These are phyloP conservation scores for Myotis daubentonii DNA, from an alignment of 2,797 vertebrate species.

Conservation along the genomic window DNA sequence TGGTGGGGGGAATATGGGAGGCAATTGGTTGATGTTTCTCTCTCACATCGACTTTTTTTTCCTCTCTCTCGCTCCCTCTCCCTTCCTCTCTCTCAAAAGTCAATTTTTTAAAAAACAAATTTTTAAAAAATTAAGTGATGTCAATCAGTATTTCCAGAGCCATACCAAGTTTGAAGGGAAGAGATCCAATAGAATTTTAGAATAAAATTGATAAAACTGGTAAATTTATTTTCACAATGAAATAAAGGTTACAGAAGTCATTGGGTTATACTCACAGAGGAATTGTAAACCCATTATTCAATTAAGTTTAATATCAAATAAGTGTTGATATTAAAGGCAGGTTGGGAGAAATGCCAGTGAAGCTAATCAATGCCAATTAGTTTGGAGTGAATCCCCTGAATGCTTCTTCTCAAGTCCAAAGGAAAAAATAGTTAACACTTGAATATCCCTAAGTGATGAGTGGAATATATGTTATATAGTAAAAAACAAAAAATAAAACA, in stretches of 20 bases:
- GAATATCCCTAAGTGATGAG: neutral
- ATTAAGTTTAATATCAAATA: neutral
- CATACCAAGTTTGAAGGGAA: neutral
- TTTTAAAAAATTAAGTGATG: neutral
- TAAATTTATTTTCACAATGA: constrained; percentile 9
- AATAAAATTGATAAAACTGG: neutral
- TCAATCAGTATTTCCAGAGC: neutral
- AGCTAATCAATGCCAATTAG: neutral
- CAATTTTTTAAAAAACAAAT: neutral
- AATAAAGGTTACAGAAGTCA: neutral
- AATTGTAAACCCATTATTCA: neutral
- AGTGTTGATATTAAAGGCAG: neutral
- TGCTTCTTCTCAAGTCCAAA: neutral
- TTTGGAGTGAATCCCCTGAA: neutral
- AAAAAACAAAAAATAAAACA: neutral
- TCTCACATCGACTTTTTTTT: neutral
- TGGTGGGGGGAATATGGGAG: neutral
- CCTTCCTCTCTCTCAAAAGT: neutral
- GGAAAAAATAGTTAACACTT: neutral
- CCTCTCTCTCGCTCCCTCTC: neutral
- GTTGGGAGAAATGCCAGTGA: neutral
- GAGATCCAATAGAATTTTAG: neutral
- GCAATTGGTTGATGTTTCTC: neutral
- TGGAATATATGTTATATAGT: neutral
- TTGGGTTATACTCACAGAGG: neutral